phyloP scores from a whole-genome alignment of 2,113 vertebrate species.

The Sorex araneus region DNA sequence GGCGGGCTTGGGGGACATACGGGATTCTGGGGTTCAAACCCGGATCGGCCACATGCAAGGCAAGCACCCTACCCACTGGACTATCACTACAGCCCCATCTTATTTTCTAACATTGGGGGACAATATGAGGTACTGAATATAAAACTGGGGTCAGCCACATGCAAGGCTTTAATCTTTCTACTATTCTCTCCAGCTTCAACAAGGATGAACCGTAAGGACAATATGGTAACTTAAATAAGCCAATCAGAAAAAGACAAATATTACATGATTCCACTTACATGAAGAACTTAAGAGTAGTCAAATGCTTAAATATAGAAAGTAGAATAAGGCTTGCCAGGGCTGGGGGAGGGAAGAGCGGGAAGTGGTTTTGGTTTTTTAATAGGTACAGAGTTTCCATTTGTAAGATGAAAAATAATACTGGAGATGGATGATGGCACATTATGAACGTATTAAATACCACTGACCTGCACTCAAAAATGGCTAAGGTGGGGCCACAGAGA shows the following conservation, averaged over 20 bases:
- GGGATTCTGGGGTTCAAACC: too few relatives aligned
- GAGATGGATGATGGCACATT: not conserved
- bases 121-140: too few relatives aligned
- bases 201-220: not conserved
- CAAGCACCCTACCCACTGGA: too few relatives aligned
- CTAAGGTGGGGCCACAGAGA: not conserved
- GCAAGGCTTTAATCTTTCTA: too few relatives aligned
- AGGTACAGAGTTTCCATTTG: not conserved
- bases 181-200: not conserved
- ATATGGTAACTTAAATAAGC: not conserved
- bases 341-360: not conserved
- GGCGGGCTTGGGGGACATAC: too few relatives aligned
- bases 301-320: not conserved
- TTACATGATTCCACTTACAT: not conserved
- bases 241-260: not conserved
- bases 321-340: not conserved
- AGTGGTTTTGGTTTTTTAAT: not conserved
- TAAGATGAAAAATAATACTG: slow-evolving; percentile 14
- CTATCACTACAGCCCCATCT: too few relatives aligned
- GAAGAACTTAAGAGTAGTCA: not conserved
- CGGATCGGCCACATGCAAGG: too few relatives aligned
- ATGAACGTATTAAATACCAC: not conserved
- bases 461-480: not conserved
- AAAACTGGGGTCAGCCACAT: too few relatives aligned
- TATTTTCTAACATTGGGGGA: too few relatives aligned